Evolutionary conservation across 2,113 vertebrate genomes (phyloP).

Genomic region (Romanogobio albipinnatus): DNA sequence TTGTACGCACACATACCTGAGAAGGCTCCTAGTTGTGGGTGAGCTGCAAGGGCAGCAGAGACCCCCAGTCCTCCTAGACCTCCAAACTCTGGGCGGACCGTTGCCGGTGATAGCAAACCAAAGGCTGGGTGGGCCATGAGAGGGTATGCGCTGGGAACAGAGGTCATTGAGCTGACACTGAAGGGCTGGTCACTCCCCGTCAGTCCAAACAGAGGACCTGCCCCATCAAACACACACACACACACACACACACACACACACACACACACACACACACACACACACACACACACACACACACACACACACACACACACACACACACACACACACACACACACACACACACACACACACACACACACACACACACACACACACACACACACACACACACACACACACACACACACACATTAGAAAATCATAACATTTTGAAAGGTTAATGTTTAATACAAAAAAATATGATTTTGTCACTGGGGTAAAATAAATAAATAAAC

Average conservation of each 20-base stretch:
- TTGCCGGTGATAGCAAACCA: slow-evolving; percentile 82
- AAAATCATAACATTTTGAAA: too few species aligned
- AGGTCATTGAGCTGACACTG: slow-evolving; percentile 85
- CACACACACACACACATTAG: slow-evolving; percentile 12
- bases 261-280: slow-evolving; percentile 30
- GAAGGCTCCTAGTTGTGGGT: slow-evolving; percentile 88
- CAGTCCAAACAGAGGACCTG: slow-evolving; percentile 86
- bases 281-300: slow-evolving; percentile 13
- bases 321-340: slow-evolving; percentile 19
- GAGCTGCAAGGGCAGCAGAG: slow-evolving; percentile 86
- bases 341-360: slow-evolving; percentile 22
- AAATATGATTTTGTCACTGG: background rate
- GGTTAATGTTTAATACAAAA: background rate
- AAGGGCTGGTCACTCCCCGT: slow-evolving; percentile 85
- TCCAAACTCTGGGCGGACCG: slow-evolving; percentile 87
- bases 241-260: slow-evolving; percentile 18
- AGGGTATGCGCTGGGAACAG: slow-evolving; percentile 91
- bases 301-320: slow-evolving; percentile 25
- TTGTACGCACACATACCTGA: slow-evolving; percentile 75
- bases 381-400: slow-evolving; percentile 18
- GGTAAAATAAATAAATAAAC: background rate
- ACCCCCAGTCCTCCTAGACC: slow-evolving; percentile 89
- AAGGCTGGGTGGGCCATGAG: slow-evolving; percentile 89
- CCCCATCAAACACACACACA: slow-evolving; percentile 21
- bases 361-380: slow-evolving; percentile 25